Evolutionary conservation across 2,888 invertebrate genomes (phyloP).

Genomic region (Branchinecta sandiegonensis): DNA sequence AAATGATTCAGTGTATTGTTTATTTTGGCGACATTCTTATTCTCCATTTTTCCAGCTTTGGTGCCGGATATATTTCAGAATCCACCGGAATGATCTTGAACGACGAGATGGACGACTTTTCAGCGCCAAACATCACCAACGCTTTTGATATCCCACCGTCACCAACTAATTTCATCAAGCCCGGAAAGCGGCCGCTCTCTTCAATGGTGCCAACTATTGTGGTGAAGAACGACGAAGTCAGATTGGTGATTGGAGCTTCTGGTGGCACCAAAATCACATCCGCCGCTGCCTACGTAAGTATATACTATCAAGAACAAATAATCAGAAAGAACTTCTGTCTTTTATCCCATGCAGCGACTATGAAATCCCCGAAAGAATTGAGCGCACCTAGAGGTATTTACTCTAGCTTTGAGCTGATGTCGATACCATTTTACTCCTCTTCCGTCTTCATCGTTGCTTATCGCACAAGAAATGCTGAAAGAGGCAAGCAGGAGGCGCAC

Average conservation of each 20-base stretch:
- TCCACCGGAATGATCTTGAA: conserved; percentile 79
- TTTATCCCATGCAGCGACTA: too few relatives aligned
- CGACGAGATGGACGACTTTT: conserved; percentile 84
- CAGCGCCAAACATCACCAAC: conserved; percentile 49
- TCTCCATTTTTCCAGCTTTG: conserved; percentile 50
- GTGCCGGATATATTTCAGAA: conserved; percentile 54
- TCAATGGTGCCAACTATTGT: conserved; percentile 80
- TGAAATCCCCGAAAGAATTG: too few relatives aligned
- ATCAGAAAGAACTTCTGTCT: too few relatives aligned
- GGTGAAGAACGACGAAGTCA: conserved; percentile 42
- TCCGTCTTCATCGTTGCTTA: too few relatives aligned
- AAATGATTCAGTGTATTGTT: too few relatives aligned
- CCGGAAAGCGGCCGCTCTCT: conserved; percentile 70
- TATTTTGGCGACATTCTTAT: not conserved
- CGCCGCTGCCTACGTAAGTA: conserved; percentile 34
- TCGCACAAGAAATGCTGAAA: too few relatives aligned
- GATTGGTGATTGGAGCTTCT: conserved; percentile 41
- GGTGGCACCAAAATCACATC: conserved; percentile 44
- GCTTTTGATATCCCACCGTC: conserved; percentile 62
- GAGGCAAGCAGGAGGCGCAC: too few relatives aligned
- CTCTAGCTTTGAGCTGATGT: too few relatives aligned
- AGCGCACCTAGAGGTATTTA: too few relatives aligned
- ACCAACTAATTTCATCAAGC: conserved; percentile 63
- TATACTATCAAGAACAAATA: too few relatives aligned
- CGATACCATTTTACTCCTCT: too few relatives aligned